A percentile compares a stretch with the other conserved stretches of the same genome.
Evolutionary conservation across 2,797 vertebrate genomes (phyloP).

Genomic region (Muscicapa comitata): DNA sequence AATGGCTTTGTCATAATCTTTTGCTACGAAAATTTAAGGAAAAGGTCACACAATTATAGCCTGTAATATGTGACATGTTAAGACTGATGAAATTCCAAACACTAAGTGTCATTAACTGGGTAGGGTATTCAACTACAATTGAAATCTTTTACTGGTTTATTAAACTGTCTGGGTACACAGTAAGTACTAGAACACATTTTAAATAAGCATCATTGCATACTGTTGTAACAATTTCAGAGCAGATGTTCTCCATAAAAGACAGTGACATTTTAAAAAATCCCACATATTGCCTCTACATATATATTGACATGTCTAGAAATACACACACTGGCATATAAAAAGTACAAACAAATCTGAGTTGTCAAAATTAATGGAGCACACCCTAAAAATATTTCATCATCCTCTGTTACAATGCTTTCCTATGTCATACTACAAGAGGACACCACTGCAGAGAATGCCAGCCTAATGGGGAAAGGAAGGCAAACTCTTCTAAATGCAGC

Average conservation of each 20-base stretch:
- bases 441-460: not conserved
- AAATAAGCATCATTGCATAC: not conserved
- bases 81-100: not conserved
- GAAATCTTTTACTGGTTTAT: not conserved
- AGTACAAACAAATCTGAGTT: constrained; percentile 32
- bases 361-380: constrained; percentile 1
- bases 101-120: not conserved
- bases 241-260: constrained; percentile 36
- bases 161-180: not conserved
- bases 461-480: not conserved
- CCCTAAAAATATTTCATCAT: constrained; percentile 4
- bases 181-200: not conserved
- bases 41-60: not conserved
- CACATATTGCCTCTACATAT: constrained; percentile 17
- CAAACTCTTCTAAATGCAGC: not conserved
- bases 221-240: not conserved
- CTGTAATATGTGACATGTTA: not conserved
- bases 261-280: not conserved
- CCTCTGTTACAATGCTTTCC: not conserved
- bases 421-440: not conserved
- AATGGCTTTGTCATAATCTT: not conserved
- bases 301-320: constrained; percentile 33
- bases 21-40: not conserved
- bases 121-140: not conserved
- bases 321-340: not conserved